Evolutionary conservation across 2,113 vertebrate genomes (phyloP).

Genomic region (Haliaeetus leucogaster): DNA sequence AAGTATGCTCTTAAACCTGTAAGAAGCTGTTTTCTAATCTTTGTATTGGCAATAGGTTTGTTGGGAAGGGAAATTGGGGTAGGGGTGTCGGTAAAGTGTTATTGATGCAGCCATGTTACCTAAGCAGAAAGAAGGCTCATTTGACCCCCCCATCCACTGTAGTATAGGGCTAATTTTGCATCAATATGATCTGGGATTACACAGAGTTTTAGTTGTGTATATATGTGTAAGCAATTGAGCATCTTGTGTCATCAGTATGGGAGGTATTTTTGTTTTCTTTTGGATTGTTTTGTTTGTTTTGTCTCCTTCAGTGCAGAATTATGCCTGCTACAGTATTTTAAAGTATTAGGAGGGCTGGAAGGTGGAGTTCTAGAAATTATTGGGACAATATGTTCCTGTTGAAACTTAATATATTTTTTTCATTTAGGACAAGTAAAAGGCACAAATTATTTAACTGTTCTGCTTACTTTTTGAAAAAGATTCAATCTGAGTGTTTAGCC

Average conservation of each 20-base stretch:
- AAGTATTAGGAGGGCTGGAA: neutral
- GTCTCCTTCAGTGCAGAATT: neutral
- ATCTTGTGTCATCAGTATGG: neutral
- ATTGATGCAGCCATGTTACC: neutral
- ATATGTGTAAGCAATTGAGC: neutral
- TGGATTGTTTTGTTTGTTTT: neutral
- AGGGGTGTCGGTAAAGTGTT: neutral
- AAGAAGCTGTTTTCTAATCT: neutral
- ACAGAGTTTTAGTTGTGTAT: neutral
- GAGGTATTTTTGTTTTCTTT: neutral
- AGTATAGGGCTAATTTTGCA: neutral
- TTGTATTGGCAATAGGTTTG: neutral
- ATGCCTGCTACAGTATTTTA: neutral
- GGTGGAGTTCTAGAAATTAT: neutral
- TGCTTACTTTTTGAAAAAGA: neutral
- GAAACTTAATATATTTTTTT: neutral
- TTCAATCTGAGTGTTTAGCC: neutral
- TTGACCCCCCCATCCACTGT: neutral
- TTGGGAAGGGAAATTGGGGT: neutral
- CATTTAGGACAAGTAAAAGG: neutral
- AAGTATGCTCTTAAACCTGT: neutral
- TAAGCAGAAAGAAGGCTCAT: neutral
- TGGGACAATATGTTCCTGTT: too few relatives aligned
- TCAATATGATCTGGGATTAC: neutral
- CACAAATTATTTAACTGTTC: neutral